Conservation (phyloP, 2,797 vertebrate species). For the Kryptopterus vitreolus region DNA sequence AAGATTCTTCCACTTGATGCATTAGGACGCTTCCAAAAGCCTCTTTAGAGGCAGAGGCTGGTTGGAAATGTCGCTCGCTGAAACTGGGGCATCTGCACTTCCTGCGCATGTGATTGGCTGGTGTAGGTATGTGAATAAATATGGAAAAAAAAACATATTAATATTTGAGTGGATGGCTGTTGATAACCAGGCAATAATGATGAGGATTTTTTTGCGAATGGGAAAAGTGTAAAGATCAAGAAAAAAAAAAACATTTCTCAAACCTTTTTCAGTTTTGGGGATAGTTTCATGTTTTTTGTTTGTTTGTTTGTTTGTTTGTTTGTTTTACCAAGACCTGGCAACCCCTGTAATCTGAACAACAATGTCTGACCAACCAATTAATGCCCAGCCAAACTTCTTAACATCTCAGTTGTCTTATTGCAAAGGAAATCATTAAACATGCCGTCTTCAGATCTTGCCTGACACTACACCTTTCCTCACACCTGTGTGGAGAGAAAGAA, state of each 20-base stretch:
- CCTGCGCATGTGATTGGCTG: not conserved
- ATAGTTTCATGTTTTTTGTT: not conserved
- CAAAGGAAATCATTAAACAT: not conserved
- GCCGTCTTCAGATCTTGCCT: not conserved
- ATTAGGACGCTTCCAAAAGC: not conserved
- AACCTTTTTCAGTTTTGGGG: not conserved
- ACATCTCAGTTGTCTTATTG: not conserved
- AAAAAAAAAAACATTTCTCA: not conserved
- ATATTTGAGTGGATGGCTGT: not conserved
- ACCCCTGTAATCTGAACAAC: not conserved
- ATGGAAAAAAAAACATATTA: not conserved
- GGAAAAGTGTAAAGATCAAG: not conserved
- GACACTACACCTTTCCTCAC: not conserved
- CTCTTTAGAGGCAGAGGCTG: not conserved
- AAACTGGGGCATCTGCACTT: not conserved
- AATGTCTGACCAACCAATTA: too few species aligned
- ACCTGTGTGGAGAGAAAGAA: slow-evolving; percentile 7
- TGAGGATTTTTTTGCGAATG: not conserved
- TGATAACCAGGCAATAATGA: not conserved
- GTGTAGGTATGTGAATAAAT: not conserved
- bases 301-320: too few species aligned
- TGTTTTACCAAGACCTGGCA: not conserved
- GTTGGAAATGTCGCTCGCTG: not conserved
- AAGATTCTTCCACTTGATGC: not conserved
- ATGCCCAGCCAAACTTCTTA: too few species aligned